Percentiles rank a stretch among this genome's conserved stretches.
Evolutionary conservation across 2,888 invertebrate genomes (phyloP).

Genomic region (Zootermopsis nevadensis): DNA sequence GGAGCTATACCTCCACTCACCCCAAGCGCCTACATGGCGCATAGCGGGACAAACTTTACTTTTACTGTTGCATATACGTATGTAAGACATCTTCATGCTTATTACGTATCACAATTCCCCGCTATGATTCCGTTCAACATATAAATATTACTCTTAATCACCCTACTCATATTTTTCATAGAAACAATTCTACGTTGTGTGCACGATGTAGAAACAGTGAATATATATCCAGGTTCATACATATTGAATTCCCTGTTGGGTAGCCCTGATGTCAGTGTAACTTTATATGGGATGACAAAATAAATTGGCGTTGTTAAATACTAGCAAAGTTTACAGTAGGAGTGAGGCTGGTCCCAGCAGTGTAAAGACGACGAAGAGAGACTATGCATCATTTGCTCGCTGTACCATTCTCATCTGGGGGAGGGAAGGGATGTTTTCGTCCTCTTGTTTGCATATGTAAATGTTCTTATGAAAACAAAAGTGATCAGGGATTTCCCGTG

Average conservation of each 20-base stretch:
- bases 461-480: constrained; percentile 7
- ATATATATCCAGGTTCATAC: not conserved
- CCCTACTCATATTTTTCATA: not conserved
- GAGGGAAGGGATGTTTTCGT: not conserved
- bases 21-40: too few relatives aligned
- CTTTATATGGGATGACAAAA: constrained; percentile 28
- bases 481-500: not conserved
- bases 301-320: constrained; percentile 32
- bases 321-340: constrained; percentile 21
- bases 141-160: too few relatives aligned
- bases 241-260: constrained; percentile 29
- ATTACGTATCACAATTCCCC: too few relatives aligned
- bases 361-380: not conserved
- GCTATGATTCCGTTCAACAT: too few relatives aligned
- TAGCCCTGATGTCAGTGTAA: too few relatives aligned
- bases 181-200: not conserved
- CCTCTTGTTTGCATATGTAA: constrained; percentile 25
- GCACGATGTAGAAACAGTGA: not conserved
- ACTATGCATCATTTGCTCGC: constrained; percentile 13
- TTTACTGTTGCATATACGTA: too few relatives aligned
- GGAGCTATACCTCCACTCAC: too few relatives aligned
- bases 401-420: not conserved
- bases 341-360: not conserved
- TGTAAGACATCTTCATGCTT: too few relatives aligned
- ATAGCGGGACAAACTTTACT: too few relatives aligned